A percentile compares a stretch with the other conserved stretches of the same genome.
Conservation (phyloP, 2,888 invertebrate genomes). For the Notodonta ziczac region DNA sequence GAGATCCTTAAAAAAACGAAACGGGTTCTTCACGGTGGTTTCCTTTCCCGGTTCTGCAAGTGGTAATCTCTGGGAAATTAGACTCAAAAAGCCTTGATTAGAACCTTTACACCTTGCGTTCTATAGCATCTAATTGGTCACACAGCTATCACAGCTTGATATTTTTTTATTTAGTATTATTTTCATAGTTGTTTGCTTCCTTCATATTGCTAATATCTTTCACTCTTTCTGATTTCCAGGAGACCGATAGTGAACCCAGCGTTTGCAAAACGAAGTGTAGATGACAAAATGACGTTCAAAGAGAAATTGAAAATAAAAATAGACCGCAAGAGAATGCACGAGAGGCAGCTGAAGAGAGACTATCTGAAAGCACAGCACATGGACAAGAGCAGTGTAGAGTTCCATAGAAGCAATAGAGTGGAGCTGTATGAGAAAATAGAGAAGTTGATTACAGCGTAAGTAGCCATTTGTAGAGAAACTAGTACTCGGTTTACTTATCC, state of each 20-base stretch:
- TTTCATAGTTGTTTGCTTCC: too few species aligned
- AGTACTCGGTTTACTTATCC: too few species aligned
- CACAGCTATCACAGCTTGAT: too few species aligned
- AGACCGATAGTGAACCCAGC: constrained; percentile 62
- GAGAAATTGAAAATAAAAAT: constrained; percentile 68
- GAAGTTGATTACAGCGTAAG: constrained; percentile 86
- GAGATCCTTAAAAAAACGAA: too few species aligned
- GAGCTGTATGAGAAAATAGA: constrained; percentile 87
- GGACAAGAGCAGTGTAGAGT: constrained; percentile 64
- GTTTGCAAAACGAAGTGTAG: constrained; percentile 68
- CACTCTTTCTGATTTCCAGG: constrained; percentile 40
- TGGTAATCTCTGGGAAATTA: too few species aligned
- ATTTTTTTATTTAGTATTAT: too few species aligned
- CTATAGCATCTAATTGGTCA: too few species aligned
- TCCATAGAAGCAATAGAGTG: constrained; percentile 86
- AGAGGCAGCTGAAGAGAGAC: constrained; percentile 51
- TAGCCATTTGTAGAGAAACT: constrained; percentile 25
- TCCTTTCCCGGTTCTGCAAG: too few species aligned
- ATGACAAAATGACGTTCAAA: constrained; percentile 55
- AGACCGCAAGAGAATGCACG: constrained; percentile 68
- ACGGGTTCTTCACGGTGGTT: too few species aligned
- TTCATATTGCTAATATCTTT: too few species aligned
- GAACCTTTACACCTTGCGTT: too few species aligned
- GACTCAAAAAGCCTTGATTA: too few species aligned
- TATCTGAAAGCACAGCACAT: constrained; percentile 59